phyloP scores from a whole-genome alignment of 2,113 vertebrate genomes.

The Poeciliopsis prolifica region DNA sequence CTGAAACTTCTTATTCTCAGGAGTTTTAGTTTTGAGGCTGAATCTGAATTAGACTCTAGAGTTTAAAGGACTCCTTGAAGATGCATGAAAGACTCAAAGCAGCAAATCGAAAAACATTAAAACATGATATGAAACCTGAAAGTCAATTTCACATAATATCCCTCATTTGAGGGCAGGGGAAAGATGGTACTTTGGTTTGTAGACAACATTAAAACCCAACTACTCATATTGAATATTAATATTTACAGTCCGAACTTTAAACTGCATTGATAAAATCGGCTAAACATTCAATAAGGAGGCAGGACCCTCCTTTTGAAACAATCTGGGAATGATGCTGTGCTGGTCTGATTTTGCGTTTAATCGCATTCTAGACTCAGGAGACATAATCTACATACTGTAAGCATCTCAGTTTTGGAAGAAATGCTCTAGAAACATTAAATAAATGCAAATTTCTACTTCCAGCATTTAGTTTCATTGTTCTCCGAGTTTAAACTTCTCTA shows the following conservation, averaged over 20 bases:
- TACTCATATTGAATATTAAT: neutral
- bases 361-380: neutral
- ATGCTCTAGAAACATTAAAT: neutral
- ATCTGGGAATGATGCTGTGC: neutral
- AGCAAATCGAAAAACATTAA: too few relatives aligned
- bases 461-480: neutral
- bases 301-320: neutral
- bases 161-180: too few relatives aligned
- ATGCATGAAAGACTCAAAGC: too few relatives aligned
- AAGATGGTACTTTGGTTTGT: too few relatives aligned
- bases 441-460: neutral
- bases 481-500: neutral
- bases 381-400: neutral
- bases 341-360: neutral
- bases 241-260: neutral
- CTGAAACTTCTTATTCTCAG: slow-evolving; percentile 32
- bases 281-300: neutral
- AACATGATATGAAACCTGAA: too few relatives aligned
- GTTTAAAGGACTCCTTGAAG: too few relatives aligned
- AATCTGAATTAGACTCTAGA: too few relatives aligned
- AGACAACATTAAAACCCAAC: too few relatives aligned
- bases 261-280: neutral
- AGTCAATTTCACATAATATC: too few relatives aligned
- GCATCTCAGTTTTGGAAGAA: neutral
- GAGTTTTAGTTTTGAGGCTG: too few relatives aligned